phyloP scores from a whole-genome alignment of 2,113 vertebrate genomes.

The Petaurus breviceps region DNA sequence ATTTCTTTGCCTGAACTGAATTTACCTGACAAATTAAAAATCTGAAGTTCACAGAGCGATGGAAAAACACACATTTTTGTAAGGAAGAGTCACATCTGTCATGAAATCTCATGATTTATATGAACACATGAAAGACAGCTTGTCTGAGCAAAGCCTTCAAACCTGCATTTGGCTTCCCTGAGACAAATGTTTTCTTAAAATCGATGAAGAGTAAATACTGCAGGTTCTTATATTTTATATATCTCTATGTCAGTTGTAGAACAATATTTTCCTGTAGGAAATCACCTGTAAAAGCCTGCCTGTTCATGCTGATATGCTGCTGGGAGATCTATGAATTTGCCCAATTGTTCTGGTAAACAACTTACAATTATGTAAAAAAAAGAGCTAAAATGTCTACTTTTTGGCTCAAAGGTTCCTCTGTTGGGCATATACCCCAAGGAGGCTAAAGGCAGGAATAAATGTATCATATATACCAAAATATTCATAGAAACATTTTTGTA shows the following conservation, averaged over 20 bases:
- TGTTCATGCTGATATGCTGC: too few species aligned
- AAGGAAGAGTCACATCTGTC: neutral
- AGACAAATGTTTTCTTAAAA: neutral
- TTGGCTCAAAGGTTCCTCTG: neutral
- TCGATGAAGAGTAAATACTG: neutral
- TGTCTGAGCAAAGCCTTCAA: neutral
- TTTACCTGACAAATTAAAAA: neutral
- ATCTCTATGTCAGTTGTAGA: neutral
- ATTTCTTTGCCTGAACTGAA: neutral
- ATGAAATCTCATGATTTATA: neutral
- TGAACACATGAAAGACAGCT: neutral
- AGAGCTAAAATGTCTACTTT: neutral
- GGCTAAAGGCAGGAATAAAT: neutral
- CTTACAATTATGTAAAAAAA: neutral
- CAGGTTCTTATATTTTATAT: neutral
- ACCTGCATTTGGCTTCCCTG: neutral
- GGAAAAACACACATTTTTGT: neutral
- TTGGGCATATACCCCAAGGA: neutral
- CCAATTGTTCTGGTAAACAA: neutral
- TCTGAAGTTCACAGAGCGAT: neutral
- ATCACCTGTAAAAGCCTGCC: neutral
- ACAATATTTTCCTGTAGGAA: neutral
- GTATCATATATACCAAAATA: neutral
- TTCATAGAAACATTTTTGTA: neutral
- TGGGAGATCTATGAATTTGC: neutral